Evolutionary conservation across 2,888 invertebrate genomes (phyloP).

Genomic region (Dynastes hyllus): DNA sequence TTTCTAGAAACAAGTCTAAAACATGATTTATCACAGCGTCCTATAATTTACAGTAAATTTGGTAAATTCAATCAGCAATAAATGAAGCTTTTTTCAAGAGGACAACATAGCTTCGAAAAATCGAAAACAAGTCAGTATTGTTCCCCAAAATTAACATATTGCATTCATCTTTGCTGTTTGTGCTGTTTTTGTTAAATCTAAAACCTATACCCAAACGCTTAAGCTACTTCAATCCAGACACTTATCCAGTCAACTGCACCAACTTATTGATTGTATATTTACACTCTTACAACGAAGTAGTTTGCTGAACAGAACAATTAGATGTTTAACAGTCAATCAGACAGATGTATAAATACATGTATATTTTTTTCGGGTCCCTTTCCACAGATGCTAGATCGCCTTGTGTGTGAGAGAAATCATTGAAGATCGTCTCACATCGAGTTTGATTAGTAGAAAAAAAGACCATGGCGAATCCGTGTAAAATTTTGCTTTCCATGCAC

Average conservation of each 20-base stretch:
- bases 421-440: neutral
- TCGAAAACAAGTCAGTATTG: too few species aligned
- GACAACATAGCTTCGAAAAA: too few species aligned
- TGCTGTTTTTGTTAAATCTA: too few species aligned
- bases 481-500: neutral
- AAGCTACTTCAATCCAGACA: neutral
- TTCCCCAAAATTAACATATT: too few species aligned
- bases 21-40: too few species aligned
- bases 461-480: neutral
- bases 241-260: neutral
- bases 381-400: neutral
- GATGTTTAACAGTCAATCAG: constrained; percentile 4
- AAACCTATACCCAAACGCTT: too few species aligned
- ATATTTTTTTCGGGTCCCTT: neutral
- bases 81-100: too few species aligned
- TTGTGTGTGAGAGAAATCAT: neutral
- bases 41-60: too few species aligned
- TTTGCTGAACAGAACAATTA: constrained; percentile 1
- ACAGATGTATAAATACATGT: neutral
- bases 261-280: neutral
- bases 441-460: neutral
- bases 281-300: neutral
- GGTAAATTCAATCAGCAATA: too few species aligned
- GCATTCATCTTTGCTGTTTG: too few species aligned
- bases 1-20: too few species aligned